Conservation (phyloP, 2,888 invertebrate genomes). For the Cetonia aurata region DNA sequence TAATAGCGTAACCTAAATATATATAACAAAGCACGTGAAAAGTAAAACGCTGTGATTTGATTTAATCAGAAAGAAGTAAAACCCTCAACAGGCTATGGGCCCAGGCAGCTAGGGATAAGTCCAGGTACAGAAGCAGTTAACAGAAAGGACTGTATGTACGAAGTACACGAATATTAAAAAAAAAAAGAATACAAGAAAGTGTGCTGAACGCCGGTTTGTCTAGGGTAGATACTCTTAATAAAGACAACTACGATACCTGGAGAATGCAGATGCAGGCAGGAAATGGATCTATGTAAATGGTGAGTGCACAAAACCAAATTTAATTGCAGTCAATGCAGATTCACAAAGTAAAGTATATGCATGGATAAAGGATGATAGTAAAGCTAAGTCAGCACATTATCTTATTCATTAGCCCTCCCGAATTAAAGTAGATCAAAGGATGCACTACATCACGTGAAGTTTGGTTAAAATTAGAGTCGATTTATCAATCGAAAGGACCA, state of each 20-base stretch:
- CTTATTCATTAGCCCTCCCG: constrained; percentile 50
- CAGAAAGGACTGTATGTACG: too few species aligned
- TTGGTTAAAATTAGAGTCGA: constrained; percentile 59
- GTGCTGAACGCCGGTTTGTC: too few species aligned
- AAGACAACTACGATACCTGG: constrained; percentile 45
- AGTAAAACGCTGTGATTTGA: too few species aligned
- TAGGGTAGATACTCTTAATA: too few species aligned
- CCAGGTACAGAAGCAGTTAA: too few species aligned
- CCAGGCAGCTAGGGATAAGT: too few species aligned
- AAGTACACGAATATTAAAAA: too few species aligned
- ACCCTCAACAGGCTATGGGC: too few species aligned
- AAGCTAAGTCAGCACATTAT: constrained; percentile 48
- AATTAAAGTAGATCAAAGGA: constrained; percentile 48
- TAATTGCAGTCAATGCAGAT: background rate
- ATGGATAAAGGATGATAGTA: background rate
- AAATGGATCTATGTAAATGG: constrained; percentile 44
- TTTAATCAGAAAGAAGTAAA: too few species aligned
- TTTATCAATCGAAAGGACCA: constrained; percentile 60
- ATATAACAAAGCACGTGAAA: too few species aligned
- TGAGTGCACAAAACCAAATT: background rate
- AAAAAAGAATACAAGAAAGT: too few species aligned
- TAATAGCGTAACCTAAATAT: too few species aligned
- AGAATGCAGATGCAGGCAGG: constrained; percentile 48
- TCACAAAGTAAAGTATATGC: background rate
- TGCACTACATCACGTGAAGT: constrained; percentile 57